Base-by-base conservation (phyloP, 1,140 invertebrate genomes). In the Pseudobourletiella spinata region DNA sequence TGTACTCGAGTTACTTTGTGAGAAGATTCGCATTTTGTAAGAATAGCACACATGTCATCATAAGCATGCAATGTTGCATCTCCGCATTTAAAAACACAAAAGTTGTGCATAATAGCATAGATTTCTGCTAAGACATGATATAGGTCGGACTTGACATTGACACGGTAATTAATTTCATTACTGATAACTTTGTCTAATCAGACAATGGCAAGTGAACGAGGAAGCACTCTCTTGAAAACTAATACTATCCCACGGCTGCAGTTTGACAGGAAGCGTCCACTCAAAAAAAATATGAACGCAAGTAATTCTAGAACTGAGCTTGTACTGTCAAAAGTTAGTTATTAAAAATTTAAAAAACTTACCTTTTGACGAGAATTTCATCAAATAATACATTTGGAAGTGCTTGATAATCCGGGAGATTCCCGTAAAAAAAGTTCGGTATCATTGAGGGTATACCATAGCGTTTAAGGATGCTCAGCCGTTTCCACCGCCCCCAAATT, bases 361-460 rank as follows among this genome's bases (percentile, higher is more conserved):
- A 67, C 65, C 14, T 48, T 6, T 2, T 16, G 3, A 56, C 44
- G 6, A 67, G 32, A 3, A 60, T 3, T 3, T 39, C n/a, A 24
- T 67, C 65, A 32, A 57, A 67, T 3, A 32, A 3, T 0, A 67
- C 65, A 42, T 67, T 67, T 0, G 57, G 32, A 4, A 35, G 39
- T 26, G 25, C 1, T 1, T 29, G 11, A 29, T 28, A 59, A 8
- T 63, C 65, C 1, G 24, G 57, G 3, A 67, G 2, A 44, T 67
- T 67, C 28, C 65, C 65, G 15, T 3, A 35, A n/a, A 59, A 43
- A 15, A 59, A 51, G 20, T 60, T 3, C 11, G 65, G 65, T n/a
- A 42, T 20, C 18, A 57, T 54, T 39, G 56, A 56, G 4, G 61
- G 57, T 3, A 67, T 63, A 29, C 61, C 61, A 55, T 57, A 18